Conservation (phyloP, 2,797 vertebrate genomes). For the Smutsia gigantea region DNA sequence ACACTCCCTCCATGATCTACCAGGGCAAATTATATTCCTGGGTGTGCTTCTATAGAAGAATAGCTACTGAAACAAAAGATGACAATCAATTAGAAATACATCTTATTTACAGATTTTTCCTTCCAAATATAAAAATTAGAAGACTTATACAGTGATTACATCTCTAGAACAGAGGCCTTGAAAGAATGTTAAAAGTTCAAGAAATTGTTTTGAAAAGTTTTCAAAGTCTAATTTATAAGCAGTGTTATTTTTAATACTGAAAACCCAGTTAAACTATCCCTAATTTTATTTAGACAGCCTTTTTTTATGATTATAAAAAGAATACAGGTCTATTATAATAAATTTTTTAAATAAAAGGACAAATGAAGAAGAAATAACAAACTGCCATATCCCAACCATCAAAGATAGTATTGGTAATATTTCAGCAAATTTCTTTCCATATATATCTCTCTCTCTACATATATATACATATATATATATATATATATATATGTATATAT, state of each 20-base stretch:
- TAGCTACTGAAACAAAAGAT: background rate
- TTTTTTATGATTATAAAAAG: background rate
- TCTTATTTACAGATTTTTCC: background rate
- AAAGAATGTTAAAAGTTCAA: background rate
- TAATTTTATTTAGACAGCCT: background rate
- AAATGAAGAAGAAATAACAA: conserved; percentile 27
- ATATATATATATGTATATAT: background rate
- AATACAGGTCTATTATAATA: background rate
- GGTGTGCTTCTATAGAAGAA: background rate
- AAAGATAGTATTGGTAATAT: background rate
- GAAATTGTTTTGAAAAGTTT: conserved; percentile 10
- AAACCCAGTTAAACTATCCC: background rate
- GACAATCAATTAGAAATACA: background rate
- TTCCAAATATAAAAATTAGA: background rate
- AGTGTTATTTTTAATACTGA: background rate
- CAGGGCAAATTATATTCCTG: background rate
- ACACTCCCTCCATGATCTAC: background rate
- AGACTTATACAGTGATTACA: background rate
- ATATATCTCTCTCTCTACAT: background rate
- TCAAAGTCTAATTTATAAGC: background rate
- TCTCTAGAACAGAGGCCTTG: background rate
- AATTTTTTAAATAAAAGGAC: background rate
- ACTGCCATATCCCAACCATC: background rate
- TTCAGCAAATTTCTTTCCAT: background rate
- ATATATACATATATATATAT: background rate